Evolutionary conservation across 1,140 invertebrate species (phyloP).

Genomic region (Micrasema longulum): DNA sequence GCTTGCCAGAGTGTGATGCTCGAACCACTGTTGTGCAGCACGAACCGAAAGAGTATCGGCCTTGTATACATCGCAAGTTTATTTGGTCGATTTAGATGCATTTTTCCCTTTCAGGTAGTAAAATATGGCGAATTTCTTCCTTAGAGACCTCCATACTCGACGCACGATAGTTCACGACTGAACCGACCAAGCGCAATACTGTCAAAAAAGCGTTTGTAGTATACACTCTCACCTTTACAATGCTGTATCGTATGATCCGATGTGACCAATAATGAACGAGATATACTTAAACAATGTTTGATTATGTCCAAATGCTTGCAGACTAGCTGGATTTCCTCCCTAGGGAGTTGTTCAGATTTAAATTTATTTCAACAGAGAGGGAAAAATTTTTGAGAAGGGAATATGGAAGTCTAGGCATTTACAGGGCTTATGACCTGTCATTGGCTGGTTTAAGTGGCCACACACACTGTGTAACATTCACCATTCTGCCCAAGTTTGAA

Average conservation of each 20-base stretch:
- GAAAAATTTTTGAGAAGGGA: no score
- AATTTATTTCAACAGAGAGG: no score
- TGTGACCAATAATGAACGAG: background rate
- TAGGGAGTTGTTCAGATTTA: no score
- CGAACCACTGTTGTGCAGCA: slow-evolving; percentile 22
- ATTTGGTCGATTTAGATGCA: slow-evolving; percentile 13
- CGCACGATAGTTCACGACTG: slow-evolving; percentile 38
- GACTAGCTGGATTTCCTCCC: no score
- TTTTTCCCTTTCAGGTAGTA: slow-evolving; percentile 21
- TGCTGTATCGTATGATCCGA: background rate
- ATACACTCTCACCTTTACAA: slow-evolving; percentile 13
- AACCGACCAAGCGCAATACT: slow-evolving; percentile 50
- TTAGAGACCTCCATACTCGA: slow-evolving; percentile 18
- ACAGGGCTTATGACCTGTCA: no score
- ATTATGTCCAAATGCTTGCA: no score
- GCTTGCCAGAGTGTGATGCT: no score
- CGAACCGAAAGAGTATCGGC: slow-evolving; percentile 12
- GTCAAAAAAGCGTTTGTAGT: slow-evolving; percentile 13
- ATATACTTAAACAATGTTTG: no score
- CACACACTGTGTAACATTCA: no score
- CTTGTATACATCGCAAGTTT: slow-evolving; percentile 19
- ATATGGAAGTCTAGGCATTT: no score
- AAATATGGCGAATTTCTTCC: slow-evolving; percentile 24
- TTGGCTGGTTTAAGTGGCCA: no score
- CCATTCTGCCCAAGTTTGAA: no score